Evolutionary conservation across 2,888 invertebrate genomes (phyloP).

Genomic region (Anticlea derivata): DNA sequence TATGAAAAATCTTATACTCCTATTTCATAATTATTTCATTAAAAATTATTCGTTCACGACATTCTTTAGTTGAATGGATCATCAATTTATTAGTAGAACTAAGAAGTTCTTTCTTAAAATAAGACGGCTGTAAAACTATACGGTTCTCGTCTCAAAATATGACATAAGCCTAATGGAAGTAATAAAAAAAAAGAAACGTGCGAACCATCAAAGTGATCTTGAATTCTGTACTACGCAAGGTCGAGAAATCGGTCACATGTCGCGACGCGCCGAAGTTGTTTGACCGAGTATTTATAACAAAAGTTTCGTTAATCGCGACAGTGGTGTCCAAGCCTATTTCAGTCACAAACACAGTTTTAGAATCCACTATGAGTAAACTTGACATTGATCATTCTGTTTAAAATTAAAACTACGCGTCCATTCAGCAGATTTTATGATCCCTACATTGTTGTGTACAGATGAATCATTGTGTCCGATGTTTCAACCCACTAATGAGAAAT

Average conservation of each 20-base stretch:
- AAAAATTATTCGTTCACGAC: neutral
- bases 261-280: constrained; percentile 53
- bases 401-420: constrained; percentile 32
- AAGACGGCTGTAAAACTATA: neutral
- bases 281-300: constrained; percentile 68
- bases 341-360: constrained; percentile 37
- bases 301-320: constrained; percentile 58
- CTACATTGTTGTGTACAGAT: constrained; percentile 31
- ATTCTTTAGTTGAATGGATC: too few species aligned
- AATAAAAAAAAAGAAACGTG: constrained; percentile 44
- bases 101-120: neutral
- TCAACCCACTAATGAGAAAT: neutral
- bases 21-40: neutral
- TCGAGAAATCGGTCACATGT: constrained; percentile 63
- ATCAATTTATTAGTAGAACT: neutral
- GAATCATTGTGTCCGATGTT: constrained; percentile 28
- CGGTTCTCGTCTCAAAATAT: constrained; percentile 17
- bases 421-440: constrained; percentile 34
- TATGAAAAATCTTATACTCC: neutral
- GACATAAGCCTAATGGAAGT: constrained; percentile 25
- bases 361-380: constrained; percentile 29
- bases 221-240: constrained; percentile 63
- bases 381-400: constrained; percentile 30
- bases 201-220: constrained; percentile 52
- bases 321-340: constrained; percentile 39